phyloP scores from a whole-genome alignment of 2,888 invertebrate species.

The Pasiphila rectangulata region DNA sequence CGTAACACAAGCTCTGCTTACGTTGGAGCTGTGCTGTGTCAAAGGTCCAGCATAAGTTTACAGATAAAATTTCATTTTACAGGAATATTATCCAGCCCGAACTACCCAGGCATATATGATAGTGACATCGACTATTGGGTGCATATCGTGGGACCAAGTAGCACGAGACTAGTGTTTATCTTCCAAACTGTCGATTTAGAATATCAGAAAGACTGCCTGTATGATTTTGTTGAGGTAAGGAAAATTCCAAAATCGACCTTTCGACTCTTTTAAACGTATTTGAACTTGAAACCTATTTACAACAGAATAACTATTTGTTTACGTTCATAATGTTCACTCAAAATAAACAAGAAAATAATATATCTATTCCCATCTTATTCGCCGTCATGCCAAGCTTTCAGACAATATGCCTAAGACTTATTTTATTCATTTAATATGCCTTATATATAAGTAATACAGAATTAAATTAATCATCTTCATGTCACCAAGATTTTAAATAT shows the following conservation, averaged over 20 bases:
- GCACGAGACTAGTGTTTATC: constrained; percentile 84
- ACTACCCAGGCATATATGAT: constrained; percentile 86
- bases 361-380: too few relatives aligned
- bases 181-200: constrained; percentile 87
- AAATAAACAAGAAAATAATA: not conserved
- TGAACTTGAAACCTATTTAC: not conserved
- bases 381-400: too few relatives aligned
- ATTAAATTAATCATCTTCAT: too few relatives aligned
- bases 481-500: too few relatives aligned
- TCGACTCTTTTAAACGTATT: not conserved
- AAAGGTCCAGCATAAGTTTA: not conserved
- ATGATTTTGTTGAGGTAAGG: constrained; percentile 87
- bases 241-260: constrained; percentile 59
- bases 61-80: constrained; percentile 28
- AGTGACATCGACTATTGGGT: constrained; percentile 87
- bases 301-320: not conserved
- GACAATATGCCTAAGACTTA: too few relatives aligned
- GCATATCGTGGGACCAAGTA: constrained; percentile 83
- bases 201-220: constrained; percentile 87
- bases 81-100: constrained; percentile 86
- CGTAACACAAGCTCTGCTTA: too few relatives aligned
- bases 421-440: too few relatives aligned
- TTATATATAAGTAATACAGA: too few relatives aligned
- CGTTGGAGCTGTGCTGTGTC: too few relatives aligned
- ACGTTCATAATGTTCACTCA: not conserved